Evolutionary conservation across 2,888 invertebrate species (phyloP).

Genomic region (Myopa tessellatipennis): DNA sequence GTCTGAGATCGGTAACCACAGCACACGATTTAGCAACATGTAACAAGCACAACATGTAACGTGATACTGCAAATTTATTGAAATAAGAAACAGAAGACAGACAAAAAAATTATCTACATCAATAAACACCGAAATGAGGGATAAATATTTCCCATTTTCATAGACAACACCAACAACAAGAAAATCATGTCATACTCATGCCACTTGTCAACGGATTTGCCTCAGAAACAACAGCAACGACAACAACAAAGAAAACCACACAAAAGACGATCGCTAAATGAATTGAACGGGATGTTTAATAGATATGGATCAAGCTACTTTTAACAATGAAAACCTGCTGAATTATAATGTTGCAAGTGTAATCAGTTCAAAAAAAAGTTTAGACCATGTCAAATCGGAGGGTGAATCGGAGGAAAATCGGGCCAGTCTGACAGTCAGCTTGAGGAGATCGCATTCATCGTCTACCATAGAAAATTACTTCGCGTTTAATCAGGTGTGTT

Average conservation of each 20-base stretch:
- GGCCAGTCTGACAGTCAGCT: background rate
- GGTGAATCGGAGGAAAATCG: background rate
- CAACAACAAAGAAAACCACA: background rate
- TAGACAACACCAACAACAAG: slow-evolving; percentile 5
- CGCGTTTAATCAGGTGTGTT: background rate
- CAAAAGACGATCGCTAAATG: slow-evolving; percentile 24
- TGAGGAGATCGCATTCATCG: background rate
- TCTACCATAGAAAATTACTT: background rate
- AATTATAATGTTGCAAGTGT: too few species aligned
- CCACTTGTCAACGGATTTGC: background rate
- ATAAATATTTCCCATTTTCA: background rate
- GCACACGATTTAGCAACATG: slow-evolving; percentile 17
- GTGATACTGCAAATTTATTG: background rate
- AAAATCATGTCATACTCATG: background rate
- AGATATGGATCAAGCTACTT: too few species aligned
- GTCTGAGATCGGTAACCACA: background rate
- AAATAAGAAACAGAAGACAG: background rate
- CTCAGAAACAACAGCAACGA: slow-evolving; percentile 1
- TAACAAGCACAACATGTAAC: background rate
- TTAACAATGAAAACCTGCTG: background rate
- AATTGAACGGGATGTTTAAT: slow-evolving; percentile 27
- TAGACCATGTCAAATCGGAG: too few species aligned
- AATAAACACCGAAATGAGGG: background rate
- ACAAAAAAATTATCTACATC: background rate
- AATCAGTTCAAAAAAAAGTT: too few species aligned